Conservation (phyloP, 2,888 invertebrate genomes). For the Heliconius hortense region DNA sequence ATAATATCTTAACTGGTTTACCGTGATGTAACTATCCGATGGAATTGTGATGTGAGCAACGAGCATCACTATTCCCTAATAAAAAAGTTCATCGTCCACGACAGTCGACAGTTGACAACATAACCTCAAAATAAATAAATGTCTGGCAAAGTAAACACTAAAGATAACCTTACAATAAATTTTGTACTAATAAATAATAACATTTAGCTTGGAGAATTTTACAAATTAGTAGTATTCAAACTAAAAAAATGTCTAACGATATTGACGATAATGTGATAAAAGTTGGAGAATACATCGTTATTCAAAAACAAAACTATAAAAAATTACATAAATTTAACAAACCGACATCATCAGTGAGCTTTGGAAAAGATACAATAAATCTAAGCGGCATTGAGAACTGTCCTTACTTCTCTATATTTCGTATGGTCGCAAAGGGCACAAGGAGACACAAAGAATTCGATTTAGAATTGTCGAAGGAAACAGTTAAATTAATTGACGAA, state of each 20-base stretch:
- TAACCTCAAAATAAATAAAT: slow-evolving; percentile 1
- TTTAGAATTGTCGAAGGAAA: slow-evolving; percentile 77
- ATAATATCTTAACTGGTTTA: too few species aligned
- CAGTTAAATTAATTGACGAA: slow-evolving; percentile 79
- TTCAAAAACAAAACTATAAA: slow-evolving; percentile 89
- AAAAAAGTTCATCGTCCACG: not conserved
- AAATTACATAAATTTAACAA: slow-evolving; percentile 89
- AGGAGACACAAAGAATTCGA: slow-evolving; percentile 82
- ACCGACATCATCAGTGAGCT: slow-evolving; percentile 81
- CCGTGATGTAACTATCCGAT: too few species aligned
- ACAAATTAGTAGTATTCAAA: not conserved
- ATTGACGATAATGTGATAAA: slow-evolving; percentile 70
- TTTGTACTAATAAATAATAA: not conserved
- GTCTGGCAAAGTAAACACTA: not conserved
- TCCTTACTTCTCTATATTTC: slow-evolving; percentile 88
- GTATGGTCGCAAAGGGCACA: slow-evolving; percentile 84
- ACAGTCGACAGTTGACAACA: slow-evolving; percentile 2
- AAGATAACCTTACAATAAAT: not conserved
- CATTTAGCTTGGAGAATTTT: not conserved
- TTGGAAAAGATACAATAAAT: slow-evolving; percentile 87
- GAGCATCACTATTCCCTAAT: too few species aligned
- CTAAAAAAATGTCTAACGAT: slow-evolving; percentile 9
- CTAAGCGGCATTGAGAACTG: slow-evolving; percentile 85
- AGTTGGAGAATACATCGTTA: slow-evolving; percentile 87
- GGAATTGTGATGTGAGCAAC: too few species aligned